A percentile compares a stretch with the other conserved stretches of the same genome.
phyloP scores from a whole-genome alignment of 2,113 vertebrate species.

The Conger conger region DNA sequence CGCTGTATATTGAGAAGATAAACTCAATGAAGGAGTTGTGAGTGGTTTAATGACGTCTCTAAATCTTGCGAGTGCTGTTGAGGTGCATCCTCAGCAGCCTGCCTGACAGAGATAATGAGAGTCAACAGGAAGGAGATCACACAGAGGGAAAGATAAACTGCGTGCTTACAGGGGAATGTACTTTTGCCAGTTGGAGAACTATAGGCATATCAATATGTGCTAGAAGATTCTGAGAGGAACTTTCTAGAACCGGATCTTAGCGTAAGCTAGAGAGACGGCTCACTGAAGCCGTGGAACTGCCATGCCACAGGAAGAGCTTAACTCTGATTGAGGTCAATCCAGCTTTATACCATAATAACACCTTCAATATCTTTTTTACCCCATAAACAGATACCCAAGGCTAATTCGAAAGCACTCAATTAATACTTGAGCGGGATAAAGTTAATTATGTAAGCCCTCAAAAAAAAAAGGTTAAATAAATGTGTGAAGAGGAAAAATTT shows the following conservation, averaged over 20 bases:
- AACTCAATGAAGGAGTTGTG: slow-evolving; percentile 39
- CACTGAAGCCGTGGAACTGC: not conserved
- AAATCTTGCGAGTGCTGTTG: slow-evolving; percentile 34
- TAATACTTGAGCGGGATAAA: not conserved
- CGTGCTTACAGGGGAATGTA: slow-evolving; percentile 26
- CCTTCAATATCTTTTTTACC: not conserved
- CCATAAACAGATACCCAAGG: not conserved
- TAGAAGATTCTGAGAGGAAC: not conserved
- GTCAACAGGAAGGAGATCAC: slow-evolving; percentile 33
- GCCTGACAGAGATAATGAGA: slow-evolving; percentile 40
- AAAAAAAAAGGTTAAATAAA: not conserved
- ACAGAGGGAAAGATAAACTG: slow-evolving; percentile 21
- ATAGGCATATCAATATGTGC: slow-evolving; percentile 21
- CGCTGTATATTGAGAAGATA: slow-evolving; percentile 32
- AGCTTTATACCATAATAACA: not conserved
- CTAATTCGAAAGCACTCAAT: not conserved
- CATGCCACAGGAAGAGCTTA: slow-evolving; percentile 3
- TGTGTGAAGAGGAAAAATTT: not conserved
- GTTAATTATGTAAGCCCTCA: not conserved
- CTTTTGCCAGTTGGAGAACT: slow-evolving; percentile 19
- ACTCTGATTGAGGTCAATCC: not conserved
- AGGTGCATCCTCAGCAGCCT: slow-evolving; percentile 42
- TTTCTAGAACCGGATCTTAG: not conserved
- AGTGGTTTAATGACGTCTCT: slow-evolving; percentile 48
- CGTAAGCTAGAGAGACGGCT: not conserved